These are phyloP conservation scores for Serrognathus titanus DNA, from an alignment of 2,888 invertebrate genomes.

Conservation along the genomic window DNA sequence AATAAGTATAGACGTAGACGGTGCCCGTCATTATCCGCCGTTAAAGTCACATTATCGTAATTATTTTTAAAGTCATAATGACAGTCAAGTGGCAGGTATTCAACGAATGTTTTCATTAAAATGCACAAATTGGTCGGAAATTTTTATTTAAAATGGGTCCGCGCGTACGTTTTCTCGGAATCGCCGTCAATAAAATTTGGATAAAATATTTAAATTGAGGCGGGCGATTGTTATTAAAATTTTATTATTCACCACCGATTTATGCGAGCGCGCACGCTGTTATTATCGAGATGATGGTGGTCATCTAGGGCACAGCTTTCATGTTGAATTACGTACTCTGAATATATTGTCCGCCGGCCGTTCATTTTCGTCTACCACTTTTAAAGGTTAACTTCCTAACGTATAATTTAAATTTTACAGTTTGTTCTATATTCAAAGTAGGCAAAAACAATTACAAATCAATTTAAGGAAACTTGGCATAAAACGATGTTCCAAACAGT, in stretches of 20 bases:
- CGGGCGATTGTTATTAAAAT: neutral
- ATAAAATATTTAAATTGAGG: slow-evolving; percentile 1
- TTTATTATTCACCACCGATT: neutral
- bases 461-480: no score
- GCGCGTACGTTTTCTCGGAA: neutral
- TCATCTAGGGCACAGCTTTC: neutral
- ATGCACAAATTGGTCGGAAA: slow-evolving; percentile 1
- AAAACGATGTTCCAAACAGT: no score
- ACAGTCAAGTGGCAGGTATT: slow-evolving; percentile 7
- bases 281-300: neutral
- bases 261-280: neutral
- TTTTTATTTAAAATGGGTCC: neutral
- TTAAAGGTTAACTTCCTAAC: slow-evolving; percentile 2
- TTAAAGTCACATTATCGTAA: slow-evolving; percentile 8
- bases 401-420: neutral
- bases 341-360: neutral
- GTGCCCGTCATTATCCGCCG: slow-evolving; percentile 7
- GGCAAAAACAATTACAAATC: no score
- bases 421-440: no score
- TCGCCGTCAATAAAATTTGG: neutral
- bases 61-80: slow-evolving; percentile 13
- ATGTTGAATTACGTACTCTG: neutral
- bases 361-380: neutral
- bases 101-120: slow-evolving; percentile 1
- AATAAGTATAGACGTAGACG: neutral